Percentiles rank a stretch among this genome's conserved stretches.
phyloP scores from a whole-genome alignment of 1,140 invertebrate genomes.

The Anadara kagoshimensis region DNA sequence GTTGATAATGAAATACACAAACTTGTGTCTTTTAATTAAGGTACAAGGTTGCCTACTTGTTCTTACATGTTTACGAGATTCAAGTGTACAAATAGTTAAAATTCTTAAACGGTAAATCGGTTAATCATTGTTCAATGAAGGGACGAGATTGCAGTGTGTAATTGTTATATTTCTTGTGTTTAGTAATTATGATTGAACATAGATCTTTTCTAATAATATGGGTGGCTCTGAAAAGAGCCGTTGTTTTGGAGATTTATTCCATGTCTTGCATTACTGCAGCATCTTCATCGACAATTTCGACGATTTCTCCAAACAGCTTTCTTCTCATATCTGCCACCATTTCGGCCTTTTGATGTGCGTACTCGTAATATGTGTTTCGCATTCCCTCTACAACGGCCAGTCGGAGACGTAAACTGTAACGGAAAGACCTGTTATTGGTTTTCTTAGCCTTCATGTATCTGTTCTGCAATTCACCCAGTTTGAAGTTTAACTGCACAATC shows the following conservation, averaged over 20 bases:
- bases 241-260: not conserved
- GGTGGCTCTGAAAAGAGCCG: slow-evolving; percentile 2
- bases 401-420: slow-evolving; percentile 61
- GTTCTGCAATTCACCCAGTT: slow-evolving; percentile 53
- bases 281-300: slow-evolving; percentile 42
- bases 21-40: too few species aligned
- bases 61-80: too few species aligned
- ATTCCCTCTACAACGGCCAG: slow-evolving; percentile 63
- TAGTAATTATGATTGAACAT: not conserved
- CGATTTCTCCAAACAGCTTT: slow-evolving; percentile 53
- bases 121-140: too few species aligned
- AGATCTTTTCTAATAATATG: not conserved
- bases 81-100: too few species aligned
- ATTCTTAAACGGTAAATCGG: too few species aligned
- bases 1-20: too few species aligned
- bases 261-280: not conserved
- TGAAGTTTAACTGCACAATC: slow-evolving; percentile 58
- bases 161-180: not conserved
- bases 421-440: slow-evolving; percentile 54
- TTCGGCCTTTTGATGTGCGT: slow-evolving; percentile 60
- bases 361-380: slow-evolving; percentile 66
- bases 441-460: slow-evolving; percentile 57
- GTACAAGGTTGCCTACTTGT: too few species aligned
- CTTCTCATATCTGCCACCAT: slow-evolving; percentile 56
- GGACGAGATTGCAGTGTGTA: too few species aligned